Evolutionary conservation across 30 jellyfish, hydroid and myxozoan species (phyloP).

Genomic region (Cassiopea xamachana): DNA sequence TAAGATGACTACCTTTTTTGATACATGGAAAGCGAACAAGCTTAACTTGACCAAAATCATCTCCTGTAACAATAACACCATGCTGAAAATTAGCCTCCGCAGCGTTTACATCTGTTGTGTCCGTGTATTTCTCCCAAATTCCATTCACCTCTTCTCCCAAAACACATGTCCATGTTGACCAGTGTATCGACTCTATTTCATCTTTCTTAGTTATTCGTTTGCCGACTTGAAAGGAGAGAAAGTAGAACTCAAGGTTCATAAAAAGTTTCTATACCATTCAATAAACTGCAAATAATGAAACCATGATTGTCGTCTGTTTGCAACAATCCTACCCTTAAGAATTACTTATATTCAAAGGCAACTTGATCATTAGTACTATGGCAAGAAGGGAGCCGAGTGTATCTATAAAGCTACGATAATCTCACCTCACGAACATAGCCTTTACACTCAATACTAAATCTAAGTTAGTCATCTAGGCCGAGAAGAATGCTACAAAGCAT

Average conservation of each 20-base stretch:
- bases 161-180: slow-evolving; percentile 95
- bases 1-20: slow-evolving; percentile 73
- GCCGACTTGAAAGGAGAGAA: slow-evolving; percentile 51
- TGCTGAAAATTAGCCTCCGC: slow-evolving; percentile 88
- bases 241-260: too few species aligned
- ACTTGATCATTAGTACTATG: too few species aligned
- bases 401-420: too few species aligned
- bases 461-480: too few species aligned
- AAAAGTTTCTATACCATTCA: neutral
- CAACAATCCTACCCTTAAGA: too few species aligned
- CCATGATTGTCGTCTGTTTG: too few species aligned
- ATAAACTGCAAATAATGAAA: too few species aligned
- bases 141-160: slow-evolving; percentile 95
- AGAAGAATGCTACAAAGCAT: too few species aligned
- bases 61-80: slow-evolving; percentile 92
- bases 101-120: slow-evolving; percentile 91
- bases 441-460: too few species aligned
- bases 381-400: too few species aligned
- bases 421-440: too few species aligned
- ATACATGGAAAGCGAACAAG: slow-evolving; percentile 87
- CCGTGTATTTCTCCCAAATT: slow-evolving; percentile 92
- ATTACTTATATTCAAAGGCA: too few species aligned
- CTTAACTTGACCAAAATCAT: slow-evolving; percentile 90
- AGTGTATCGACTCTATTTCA: slow-evolving; percentile 85
- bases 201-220: slow-evolving; percentile 79